These are phyloP conservation scores for Lasaia peninsularis DNA, from an alignment of 1,140 invertebrate genomes.

Conservation along the genomic window DNA sequence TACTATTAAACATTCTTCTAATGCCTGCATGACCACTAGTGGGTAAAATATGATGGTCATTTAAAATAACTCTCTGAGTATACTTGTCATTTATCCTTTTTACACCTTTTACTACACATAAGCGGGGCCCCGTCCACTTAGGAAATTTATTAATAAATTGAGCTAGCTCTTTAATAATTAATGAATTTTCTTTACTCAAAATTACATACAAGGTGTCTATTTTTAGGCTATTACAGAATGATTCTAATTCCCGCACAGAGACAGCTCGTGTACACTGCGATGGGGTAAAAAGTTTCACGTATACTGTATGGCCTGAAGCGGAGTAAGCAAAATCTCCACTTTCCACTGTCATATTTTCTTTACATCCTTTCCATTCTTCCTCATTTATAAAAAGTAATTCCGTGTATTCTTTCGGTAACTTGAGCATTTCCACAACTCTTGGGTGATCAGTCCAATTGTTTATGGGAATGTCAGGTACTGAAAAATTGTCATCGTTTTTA, in stretches of 20 bases:
- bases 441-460: constrained; percentile 33
- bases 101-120: too few species aligned
- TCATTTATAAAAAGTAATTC: constrained; percentile 27
- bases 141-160: constrained; percentile 16
- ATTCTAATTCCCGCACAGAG: constrained; percentile 17
- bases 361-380: too few species aligned
- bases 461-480: too few species aligned
- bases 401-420: constrained; percentile 16
- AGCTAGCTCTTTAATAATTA: constrained; percentile 17
- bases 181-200: neutral
- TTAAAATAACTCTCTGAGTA: constrained; percentile 15
- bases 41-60: constrained; percentile 18
- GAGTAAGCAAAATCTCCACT: too few species aligned
- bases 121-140: too few species aligned
- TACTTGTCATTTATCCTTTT: constrained; percentile 12
- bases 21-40: constrained; percentile 14
- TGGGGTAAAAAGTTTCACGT: too few species aligned
- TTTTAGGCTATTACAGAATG: constrained; percentile 11
- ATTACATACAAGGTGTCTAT: constrained; percentile 13
- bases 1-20: constrained; percentile 8
- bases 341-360: too few species aligned
- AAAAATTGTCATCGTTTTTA: too few species aligned
- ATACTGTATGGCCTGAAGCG: too few species aligned
- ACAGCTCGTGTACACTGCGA: constrained; percentile 16
- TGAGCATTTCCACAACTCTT: constrained; percentile 28